Conservation (phyloP, 2,888 invertebrate genomes). For the Drosophila meridiana region DNA sequence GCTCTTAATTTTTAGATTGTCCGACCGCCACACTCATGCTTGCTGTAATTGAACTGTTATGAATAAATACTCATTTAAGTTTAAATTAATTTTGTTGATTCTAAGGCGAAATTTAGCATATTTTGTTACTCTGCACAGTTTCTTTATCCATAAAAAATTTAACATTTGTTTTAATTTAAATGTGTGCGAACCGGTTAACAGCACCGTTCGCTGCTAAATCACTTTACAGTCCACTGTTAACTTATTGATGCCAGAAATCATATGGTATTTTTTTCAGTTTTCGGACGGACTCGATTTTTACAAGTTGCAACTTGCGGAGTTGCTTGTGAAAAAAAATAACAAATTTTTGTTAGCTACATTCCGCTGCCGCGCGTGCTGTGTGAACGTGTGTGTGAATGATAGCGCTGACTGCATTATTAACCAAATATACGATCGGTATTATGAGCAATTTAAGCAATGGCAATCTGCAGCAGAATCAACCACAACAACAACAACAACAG, state of each 20-base stretch:
- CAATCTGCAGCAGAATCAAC: constrained; percentile 66
- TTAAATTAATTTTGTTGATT: not conserved
- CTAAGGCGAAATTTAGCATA: no score
- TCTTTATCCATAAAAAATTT: not conserved
- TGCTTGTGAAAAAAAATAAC: constrained; percentile 15
- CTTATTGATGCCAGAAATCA: constrained; percentile 25
- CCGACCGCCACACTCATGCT: not conserved
- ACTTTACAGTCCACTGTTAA: constrained; percentile 25
- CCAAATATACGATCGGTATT: constrained; percentile 83
- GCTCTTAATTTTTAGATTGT: not conserved
- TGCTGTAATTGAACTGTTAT: not conserved
- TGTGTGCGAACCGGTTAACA: constrained; percentile 2
- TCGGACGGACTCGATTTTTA: constrained; percentile 35
- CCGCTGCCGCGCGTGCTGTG: constrained; percentile 54
- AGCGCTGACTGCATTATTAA: constrained; percentile 84
- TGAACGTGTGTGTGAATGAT: constrained; percentile 82
- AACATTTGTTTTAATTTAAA: not conserved
- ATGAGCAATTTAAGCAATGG: constrained; percentile 84
- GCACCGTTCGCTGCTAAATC: not conserved
- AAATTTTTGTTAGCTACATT: constrained; percentile 41
- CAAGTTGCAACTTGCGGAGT: constrained; percentile 43
- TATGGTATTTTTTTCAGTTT: constrained; percentile 34
- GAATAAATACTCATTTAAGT: no score
- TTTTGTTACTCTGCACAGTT: not conserved
- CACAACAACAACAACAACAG: constrained; percentile 44